phyloP scores from a whole-genome alignment of 1,140 invertebrate species.

The Panagrolaimus sp. region DNA sequence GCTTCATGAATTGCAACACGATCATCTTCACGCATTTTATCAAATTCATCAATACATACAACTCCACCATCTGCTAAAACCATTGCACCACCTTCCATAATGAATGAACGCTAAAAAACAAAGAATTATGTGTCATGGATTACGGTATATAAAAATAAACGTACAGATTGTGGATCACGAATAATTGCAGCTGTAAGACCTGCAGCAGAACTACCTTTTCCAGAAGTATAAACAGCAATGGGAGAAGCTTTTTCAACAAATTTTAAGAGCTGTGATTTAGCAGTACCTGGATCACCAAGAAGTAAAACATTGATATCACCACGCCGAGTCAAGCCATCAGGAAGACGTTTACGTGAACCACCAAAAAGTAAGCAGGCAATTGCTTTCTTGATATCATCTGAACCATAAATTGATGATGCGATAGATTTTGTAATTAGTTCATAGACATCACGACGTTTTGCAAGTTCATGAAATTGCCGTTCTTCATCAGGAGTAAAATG shows the following conservation, averaged over 20 bases:
- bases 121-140: too few species aligned
- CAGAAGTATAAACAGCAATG: constrained; percentile 91
- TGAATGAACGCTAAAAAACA: constrained; percentile 81
- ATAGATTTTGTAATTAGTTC: constrained; percentile 82
- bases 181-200: constrained; percentile 95
- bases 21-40: constrained; percentile 99
- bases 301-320: constrained; percentile 95
- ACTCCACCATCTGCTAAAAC: constrained; percentile 97
- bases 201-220: constrained; percentile 96
- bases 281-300: constrained; percentile 95
- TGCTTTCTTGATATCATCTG: constrained; percentile 89
- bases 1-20: constrained; percentile 98
- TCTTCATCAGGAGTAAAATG: constrained; percentile 77
- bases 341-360: constrained; percentile 70
- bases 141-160: too few species aligned
- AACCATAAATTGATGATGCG: constrained; percentile 94
- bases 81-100: constrained; percentile 99
- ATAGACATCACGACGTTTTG: constrained; percentile 77
- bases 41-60: constrained; percentile 99
- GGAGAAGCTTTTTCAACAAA: constrained; percentile 94
- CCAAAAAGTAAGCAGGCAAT: constrained; percentile 92
- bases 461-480: constrained; percentile 76
- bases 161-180: constrained; percentile 81
- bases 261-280: constrained; percentile 94
- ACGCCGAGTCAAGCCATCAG: constrained; percentile 85